Evolutionary conservation across 2,113 vertebrate species (phyloP).

Genomic region (Stegastes partitus): DNA sequence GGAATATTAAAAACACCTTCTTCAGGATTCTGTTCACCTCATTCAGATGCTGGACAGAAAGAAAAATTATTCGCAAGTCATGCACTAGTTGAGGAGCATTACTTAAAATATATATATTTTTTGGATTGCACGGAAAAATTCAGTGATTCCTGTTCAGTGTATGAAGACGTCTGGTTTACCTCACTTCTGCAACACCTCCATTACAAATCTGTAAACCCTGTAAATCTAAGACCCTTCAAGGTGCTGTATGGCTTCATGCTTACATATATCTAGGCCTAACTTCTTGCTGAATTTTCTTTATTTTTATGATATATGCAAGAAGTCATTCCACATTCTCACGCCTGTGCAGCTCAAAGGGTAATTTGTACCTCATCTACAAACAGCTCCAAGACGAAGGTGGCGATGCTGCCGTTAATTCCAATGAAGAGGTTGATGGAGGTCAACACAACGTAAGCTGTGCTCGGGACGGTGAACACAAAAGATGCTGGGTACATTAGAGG

Average conservation of each 20-base stretch:
- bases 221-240: too few relatives aligned
- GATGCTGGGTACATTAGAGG: constrained; percentile 89
- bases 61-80: constrained; percentile 1
- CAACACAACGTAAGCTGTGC: constrained; percentile 87
- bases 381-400: constrained; percentile 88
- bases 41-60: constrained; percentile 80
- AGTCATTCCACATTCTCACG: not conserved
- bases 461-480: constrained; percentile 86
- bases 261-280: not conserved
- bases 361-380: constrained; percentile 84
- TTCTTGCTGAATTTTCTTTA: not conserved
- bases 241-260: too few relatives aligned
- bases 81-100: not conserved
- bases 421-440: constrained; percentile 88
- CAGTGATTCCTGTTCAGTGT: too few relatives aligned
- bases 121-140: not conserved
- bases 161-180: too few relatives aligned
- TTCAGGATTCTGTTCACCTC: constrained; percentile 85
- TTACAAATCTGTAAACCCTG: too few relatives aligned
- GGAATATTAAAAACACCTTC: constrained; percentile 87
- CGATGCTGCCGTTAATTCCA: constrained; percentile 87
- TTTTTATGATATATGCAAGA: not conserved
- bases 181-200: too few relatives aligned
- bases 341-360: not conserved
- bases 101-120: not conserved